phyloP scores from a whole-genome alignment of 2,888 invertebrate species.

The Panopea generosa region DNA sequence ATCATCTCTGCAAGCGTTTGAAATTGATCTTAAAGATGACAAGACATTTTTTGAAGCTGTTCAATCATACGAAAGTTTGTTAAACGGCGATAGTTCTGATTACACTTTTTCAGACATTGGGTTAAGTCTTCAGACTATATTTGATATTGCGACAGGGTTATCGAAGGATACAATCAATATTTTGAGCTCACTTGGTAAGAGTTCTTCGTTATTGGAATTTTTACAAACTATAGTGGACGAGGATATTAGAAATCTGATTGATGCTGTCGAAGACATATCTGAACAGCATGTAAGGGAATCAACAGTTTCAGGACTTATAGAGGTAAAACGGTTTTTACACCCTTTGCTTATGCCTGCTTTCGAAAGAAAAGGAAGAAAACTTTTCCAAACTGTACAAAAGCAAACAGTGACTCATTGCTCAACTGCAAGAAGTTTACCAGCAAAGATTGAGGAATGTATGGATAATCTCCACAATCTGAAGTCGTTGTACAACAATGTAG shows the following conservation, averaged over 20 bases:
- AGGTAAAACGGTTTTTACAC: conserved; percentile 62
- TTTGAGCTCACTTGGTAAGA: conserved; percentile 19
- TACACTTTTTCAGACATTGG: too few relatives aligned
- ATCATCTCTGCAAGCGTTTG: not conserved
- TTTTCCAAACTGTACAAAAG: conserved; percentile 30
- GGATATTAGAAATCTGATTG: conserved; percentile 70
- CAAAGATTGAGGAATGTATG: conserved; percentile 62
- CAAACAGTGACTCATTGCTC: conserved; percentile 21
- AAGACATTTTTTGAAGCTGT: not conserved
- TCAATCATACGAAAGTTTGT: conserved; percentile 7
- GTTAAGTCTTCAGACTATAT: too few relatives aligned
- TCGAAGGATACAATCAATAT: conserved; percentile 20
- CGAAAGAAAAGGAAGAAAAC: not conserved
- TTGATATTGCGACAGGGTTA: too few relatives aligned
- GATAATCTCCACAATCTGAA: conserved; percentile 64
- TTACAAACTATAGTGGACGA: conserved; percentile 58
- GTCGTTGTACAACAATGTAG: conserved; percentile 67
- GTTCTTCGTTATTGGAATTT: conserved; percentile 58
- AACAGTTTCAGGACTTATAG: conserved; percentile 68
- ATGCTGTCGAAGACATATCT: conserved; percentile 74
- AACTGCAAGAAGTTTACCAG: conserved; percentile 31
- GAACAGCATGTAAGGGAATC: conserved; percentile 70
- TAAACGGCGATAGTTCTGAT: too few relatives aligned
- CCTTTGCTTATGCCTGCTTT: conserved; percentile 43
- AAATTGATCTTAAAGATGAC: not conserved